These are phyloP conservation scores for Cerastis rubricosa DNA, from an alignment of 2,888 invertebrate genomes.

Conservation along the genomic window DNA sequence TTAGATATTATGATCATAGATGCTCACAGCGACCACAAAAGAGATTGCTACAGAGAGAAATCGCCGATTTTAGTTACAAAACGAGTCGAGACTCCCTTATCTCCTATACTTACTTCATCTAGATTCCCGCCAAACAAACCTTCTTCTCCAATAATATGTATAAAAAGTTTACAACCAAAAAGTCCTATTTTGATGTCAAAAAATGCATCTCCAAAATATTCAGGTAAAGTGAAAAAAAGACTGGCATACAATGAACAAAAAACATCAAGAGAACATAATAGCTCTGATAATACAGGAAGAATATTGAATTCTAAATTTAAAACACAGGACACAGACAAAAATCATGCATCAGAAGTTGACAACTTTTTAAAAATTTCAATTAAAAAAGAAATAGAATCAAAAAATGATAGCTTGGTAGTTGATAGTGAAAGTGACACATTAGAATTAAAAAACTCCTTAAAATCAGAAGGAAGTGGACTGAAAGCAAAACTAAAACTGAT, in stretches of 20 bases:
- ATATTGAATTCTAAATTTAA: background rate
- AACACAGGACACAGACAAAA: slow-evolving; percentile 12
- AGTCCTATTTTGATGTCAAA: slow-evolving; percentile 80
- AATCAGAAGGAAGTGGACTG: slow-evolving; percentile 38
- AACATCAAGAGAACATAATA: slow-evolving; percentile 3
- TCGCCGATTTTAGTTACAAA: slow-evolving; percentile 71
- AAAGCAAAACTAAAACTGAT: slow-evolving; percentile 65
- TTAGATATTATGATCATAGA: slow-evolving; percentile 79
- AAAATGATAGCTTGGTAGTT: background rate
- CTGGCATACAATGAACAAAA: slow-evolving; percentile 66
- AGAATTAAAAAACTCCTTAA: background rate
- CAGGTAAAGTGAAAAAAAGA: slow-evolving; percentile 76
- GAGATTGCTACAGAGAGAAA: slow-evolving; percentile 49
- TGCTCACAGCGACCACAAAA: slow-evolving; percentile 60
- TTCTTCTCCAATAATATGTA: slow-evolving; percentile 77
- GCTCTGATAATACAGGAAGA: background rate
- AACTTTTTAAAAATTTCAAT: background rate
- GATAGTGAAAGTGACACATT: background rate
- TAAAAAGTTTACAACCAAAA: slow-evolving; percentile 59
- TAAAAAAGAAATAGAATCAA: slow-evolving; percentile 5
- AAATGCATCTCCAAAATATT: slow-evolving; percentile 66
- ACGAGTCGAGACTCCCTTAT: slow-evolving; percentile 48
- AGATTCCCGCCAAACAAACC: slow-evolving; percentile 50
- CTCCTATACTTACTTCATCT: slow-evolving; percentile 70
- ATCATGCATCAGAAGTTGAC: background rate